These are phyloP conservation scores for Caenorhabditis sinica DNA, from an alignment of 2,888 invertebrate genomes.

Conservation along the genomic window DNA sequence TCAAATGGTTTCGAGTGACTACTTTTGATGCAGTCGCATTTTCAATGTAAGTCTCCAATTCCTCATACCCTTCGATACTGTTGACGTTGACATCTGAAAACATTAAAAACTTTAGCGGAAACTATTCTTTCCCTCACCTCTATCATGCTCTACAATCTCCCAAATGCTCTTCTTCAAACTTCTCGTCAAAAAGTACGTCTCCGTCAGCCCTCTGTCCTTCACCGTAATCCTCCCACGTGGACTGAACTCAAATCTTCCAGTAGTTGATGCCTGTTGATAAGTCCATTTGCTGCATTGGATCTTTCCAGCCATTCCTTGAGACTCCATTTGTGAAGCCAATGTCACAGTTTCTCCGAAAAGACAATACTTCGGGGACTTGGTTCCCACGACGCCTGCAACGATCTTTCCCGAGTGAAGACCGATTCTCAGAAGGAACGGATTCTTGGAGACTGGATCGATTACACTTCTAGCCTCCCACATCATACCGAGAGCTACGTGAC, in stretches of 20 bases:
- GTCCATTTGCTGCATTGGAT: constrained; percentile 76
- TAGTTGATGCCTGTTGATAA: constrained; percentile 69
- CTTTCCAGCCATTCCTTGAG: constrained; percentile 73
- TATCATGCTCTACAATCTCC: constrained; percentile 78
- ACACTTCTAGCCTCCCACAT: constrained; percentile 80
- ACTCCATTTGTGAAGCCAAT: constrained; percentile 77
- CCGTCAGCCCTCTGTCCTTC: constrained; percentile 77
- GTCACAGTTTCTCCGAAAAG: constrained; percentile 80
- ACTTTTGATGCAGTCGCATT: constrained; percentile 15
- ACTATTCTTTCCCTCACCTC: constrained; percentile 62
- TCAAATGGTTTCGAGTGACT: not conserved
- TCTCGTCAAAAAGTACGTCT: constrained; percentile 77
- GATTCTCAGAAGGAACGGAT: constrained; percentile 71
- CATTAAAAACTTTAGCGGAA: not conserved
- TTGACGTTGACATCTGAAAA: constrained; percentile 78
- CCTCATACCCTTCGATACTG: constrained; percentile 81
- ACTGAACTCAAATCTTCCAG: constrained; percentile 80
- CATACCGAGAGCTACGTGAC: constrained; percentile 83
- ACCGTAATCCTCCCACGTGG: constrained; percentile 75
- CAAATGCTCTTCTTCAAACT: constrained; percentile 80
- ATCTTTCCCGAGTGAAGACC: constrained; percentile 78
- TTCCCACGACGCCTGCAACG: constrained; percentile 79
- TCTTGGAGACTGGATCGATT: constrained; percentile 72
- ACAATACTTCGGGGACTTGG: constrained; percentile 78
- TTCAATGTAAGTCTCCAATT: constrained; percentile 69